A percentile compares a stretch with the other conserved stretches of the same genome.
phyloP scores from a whole-genome alignment of 2,113 vertebrate species.

The Pangasianodon gigas region DNA sequence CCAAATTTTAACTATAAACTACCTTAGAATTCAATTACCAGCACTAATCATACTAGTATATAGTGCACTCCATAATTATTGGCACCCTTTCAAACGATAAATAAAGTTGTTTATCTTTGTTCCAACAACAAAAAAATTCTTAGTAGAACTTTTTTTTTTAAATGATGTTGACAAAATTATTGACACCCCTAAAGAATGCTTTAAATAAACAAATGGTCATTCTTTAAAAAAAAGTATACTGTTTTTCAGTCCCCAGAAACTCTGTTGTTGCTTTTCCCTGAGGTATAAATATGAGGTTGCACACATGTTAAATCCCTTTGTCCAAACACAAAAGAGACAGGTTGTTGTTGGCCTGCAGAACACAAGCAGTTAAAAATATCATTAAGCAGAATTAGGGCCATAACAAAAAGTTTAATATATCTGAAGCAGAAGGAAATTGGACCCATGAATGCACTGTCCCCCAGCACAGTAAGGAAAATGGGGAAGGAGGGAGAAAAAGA shows the following conservation, averaged over 20 bases:
- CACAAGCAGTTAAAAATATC: background rate
- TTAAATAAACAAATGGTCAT: background rate
- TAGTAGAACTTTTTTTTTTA: background rate
- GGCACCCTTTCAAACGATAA: background rate
- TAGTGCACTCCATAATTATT: background rate
- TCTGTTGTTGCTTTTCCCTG: background rate
- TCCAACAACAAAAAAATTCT: background rate
- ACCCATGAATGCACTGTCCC: background rate
- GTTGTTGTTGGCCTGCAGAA: background rate
- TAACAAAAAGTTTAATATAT: background rate
- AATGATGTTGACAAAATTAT: too few relatives aligned
- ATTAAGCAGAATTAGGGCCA: background rate
- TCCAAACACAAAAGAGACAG: background rate
- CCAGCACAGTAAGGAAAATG: background rate
- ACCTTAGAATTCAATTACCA: background rate
- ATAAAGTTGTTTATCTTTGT: background rate
- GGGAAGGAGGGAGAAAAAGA: background rate
- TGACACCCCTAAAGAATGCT: background rate
- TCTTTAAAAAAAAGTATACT: background rate
- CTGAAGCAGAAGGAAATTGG: background rate
- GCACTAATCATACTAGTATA: background rate
- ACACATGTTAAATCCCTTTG: background rate
- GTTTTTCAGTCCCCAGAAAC: background rate
- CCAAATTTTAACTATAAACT: background rate
- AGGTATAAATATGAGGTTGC: background rate